These are phyloP conservation scores for Blastomussa wellsi DNA, from an alignment of 92 coral and sea anemone species.

Conservation along the genomic window DNA sequence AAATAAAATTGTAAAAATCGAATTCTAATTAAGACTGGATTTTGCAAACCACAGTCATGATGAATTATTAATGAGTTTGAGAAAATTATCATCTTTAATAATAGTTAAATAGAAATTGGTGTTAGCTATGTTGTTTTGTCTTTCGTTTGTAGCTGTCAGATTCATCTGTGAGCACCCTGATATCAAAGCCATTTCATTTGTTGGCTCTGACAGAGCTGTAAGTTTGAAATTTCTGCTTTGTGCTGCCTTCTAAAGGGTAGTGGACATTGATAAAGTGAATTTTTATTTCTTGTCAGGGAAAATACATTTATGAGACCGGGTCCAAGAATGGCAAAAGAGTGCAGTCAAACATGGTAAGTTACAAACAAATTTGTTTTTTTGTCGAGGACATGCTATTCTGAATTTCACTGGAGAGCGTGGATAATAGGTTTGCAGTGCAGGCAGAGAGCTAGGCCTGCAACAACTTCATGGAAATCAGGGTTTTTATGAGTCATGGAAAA, in stretches of 20 bases:
- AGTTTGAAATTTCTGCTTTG: slow-evolving; percentile 3
- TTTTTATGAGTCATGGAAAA: no score
- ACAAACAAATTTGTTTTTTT: not conserved
- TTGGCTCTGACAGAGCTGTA: slow-evolving; percentile 98
- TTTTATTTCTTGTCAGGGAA: slow-evolving; percentile 67
- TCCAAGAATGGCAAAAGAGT: slow-evolving; percentile 93
- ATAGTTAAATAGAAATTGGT: no score
- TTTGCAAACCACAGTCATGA: no score
- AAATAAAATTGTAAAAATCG: no score
- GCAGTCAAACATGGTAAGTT: slow-evolving; percentile 92
- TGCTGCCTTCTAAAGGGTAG: not conserved
- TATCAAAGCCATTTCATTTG: slow-evolving; percentile 93
- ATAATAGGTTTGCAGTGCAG: no score
- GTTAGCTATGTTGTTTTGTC: not conserved
- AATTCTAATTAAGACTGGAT: no score
- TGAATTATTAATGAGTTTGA: no score
- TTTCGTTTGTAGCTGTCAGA: slow-evolving; percentile 73
- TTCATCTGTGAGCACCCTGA: slow-evolving; percentile 94
- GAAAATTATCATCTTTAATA: no score
- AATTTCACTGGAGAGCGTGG: not conserved
- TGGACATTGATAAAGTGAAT: not conserved
- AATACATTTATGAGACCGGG: slow-evolving; percentile 91
- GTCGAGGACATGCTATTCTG: not conserved
- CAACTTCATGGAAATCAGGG: no score
- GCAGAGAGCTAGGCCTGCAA: not conserved